Evolutionary conservation across 92 coral and sea anemone species (phyloP), one percentile per base, ranked within the genome.

Genomic region (Epizoanthus fatuus): DNA sequence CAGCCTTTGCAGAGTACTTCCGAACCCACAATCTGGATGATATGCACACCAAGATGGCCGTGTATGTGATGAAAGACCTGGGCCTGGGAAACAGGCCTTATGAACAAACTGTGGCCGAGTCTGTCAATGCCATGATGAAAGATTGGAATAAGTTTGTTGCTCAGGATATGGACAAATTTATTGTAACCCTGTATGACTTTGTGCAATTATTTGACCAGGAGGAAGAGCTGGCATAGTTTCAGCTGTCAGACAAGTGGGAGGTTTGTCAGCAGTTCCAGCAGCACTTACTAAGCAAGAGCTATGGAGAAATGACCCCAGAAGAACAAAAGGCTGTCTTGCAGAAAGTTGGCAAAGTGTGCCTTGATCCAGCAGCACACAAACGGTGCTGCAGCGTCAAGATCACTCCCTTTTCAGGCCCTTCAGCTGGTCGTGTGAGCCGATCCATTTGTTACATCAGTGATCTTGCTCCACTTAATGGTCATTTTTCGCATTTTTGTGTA

Each of bases 11-110:
- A 17, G 55, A 69, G 37, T 87, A 87, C 74, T 87, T 87, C 74
- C 55, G 45, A 1, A 4, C 39, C 2, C 63, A 72, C 65, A 84
- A 83, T 81, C 55, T 77, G 72, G 77, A 52, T 5, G 74, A 90
- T 42, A 80, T 73, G 87, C 57, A 72, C 39, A 0, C 47, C 69
- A 89, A 38, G 74, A 89, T 85, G 86, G 79, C 85, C 16, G 63
- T 20, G 15, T 79, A 17, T 17, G 64, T 86, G 3, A 35, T 86
- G 80, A 49, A 79, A 49, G 86, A 80, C 35, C 94, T 91, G 63
- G 88, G 94, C 19, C 63, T 91, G 57, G 94, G 94, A 42, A 54
- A 81, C 14, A 75, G 62, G 54, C 94, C 92, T 14, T 79, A 91
- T 51, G 53, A 77, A 20, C 92, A 88, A 72, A 91, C 88, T 59